Conservation (phyloP, 2,797 vertebrate species). For the Cynodonichthys magdalenae region DNA sequence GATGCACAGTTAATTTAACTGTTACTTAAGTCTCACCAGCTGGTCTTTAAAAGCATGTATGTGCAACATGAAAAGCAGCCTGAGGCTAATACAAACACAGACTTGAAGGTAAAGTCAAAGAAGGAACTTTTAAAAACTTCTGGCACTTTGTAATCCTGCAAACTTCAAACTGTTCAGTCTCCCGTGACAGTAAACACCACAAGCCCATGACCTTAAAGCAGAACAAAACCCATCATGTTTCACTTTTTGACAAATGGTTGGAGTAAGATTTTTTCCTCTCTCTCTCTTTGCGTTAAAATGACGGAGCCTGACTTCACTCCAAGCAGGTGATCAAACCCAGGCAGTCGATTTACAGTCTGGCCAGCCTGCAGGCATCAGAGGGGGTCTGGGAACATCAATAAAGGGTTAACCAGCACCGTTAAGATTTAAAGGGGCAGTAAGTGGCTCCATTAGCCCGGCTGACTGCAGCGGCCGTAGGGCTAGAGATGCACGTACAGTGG, state of each 20-base stretch:
- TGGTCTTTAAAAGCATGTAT: conserved; percentile 15
- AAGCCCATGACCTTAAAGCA: conserved; percentile 34
- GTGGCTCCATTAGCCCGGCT: conserved; percentile 79
- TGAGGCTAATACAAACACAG: conserved; percentile 38
- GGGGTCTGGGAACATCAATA: conserved; percentile 75
- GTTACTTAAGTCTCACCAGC: conserved; percentile 29
- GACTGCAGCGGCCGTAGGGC: conserved; percentile 60
- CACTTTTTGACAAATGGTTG: conserved; percentile 49
- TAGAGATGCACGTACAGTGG: conserved; percentile 43
- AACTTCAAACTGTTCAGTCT: conserved; percentile 42
- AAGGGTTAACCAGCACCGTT: conserved; percentile 80
- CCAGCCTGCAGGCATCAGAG: conserved; percentile 64
- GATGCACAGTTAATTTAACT: conserved; percentile 23
- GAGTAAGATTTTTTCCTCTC: conserved; percentile 17
- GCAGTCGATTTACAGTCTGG: conserved; percentile 64
- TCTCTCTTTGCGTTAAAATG: conserved; percentile 56
- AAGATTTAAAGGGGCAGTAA: conserved; percentile 82
- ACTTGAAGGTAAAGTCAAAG: conserved; percentile 23
- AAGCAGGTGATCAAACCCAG: conserved; percentile 67
- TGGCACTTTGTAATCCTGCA: conserved; percentile 28
- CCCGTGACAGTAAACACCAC: conserved; percentile 41
- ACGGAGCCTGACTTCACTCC: conserved; percentile 60
- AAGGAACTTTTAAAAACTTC: conserved; percentile 12
- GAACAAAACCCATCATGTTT: conserved; percentile 53
- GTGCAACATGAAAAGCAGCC: conserved; percentile 17